Evolutionary conservation across 64 coral and sea anemone species (phyloP).

Genomic region (Montipora cactus): DNA sequence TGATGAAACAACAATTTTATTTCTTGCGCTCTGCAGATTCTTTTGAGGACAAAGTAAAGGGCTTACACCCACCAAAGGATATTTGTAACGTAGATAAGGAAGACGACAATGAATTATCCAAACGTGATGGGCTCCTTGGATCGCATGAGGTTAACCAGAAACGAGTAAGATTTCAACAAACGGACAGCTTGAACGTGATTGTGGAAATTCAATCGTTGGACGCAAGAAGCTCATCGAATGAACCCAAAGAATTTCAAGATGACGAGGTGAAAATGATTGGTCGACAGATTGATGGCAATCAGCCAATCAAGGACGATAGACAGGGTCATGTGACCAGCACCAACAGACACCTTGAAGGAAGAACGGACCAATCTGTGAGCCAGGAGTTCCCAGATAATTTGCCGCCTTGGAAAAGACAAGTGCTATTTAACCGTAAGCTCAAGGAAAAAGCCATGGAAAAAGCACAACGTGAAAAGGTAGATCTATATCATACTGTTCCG

Average conservation of each 20-base stretch:
- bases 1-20: not conserved
- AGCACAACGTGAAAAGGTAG: constrained; percentile 30
- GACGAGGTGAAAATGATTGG: not conserved
- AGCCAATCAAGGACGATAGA: not conserved
- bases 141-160: not conserved
- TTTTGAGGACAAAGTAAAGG: not conserved
- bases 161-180: not conserved
- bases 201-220: constrained; percentile 5
- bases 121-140: not conserved
- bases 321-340: not conserved
- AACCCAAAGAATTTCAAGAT: not conserved
- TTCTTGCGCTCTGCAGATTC: not conserved
- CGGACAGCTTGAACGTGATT: constrained; percentile 2
- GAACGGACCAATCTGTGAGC: not conserved
- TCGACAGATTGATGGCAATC: not conserved
- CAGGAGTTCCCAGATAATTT: not conserved
- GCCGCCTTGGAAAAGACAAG: constrained; percentile 63
- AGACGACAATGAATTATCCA: not conserved
- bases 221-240: no score
- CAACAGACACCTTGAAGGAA: no score
- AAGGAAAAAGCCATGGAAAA: constrained; percentile 35
- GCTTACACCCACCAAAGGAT: not conserved
- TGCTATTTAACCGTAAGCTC: constrained; percentile 44
- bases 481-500: not conserved
- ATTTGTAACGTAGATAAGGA: not conserved